A percentile compares a stretch with the other conserved stretches of the same genome.
Conservation (phyloP, 2,888 invertebrate species). For the Perizoma flavofasciatum region DNA sequence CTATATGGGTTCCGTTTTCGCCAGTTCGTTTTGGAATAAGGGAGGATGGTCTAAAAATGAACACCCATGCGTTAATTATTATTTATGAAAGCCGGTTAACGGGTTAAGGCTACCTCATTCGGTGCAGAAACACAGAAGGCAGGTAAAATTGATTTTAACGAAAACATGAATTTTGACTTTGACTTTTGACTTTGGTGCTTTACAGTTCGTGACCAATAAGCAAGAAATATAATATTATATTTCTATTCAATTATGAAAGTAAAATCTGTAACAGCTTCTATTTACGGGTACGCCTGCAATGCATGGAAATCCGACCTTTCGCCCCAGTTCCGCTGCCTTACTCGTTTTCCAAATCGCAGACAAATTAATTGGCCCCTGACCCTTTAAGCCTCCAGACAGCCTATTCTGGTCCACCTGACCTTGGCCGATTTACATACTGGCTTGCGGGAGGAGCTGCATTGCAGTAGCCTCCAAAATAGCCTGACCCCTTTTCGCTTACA, state of each 20-base stretch:
- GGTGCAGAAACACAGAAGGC: too few relatives aligned
- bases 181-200: not conserved
- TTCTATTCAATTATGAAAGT: not conserved
- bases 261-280: not conserved
- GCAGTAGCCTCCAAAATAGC: conserved; percentile 46
- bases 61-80: not conserved
- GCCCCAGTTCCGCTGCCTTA: conserved; percentile 16
- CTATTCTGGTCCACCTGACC: conserved; percentile 52
- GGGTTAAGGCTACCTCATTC: too few relatives aligned
- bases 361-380: conserved; percentile 32
- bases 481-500: conserved; percentile 40
- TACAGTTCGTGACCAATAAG: not conserved
- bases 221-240: too few relatives aligned
- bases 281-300: conserved; percentile 13
- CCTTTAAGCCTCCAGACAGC: conserved; percentile 30
- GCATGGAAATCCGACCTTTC: conserved; percentile 1
- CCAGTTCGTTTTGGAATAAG: not conserved
- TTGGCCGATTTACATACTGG: conserved; percentile 61
- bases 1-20: too few relatives aligned
- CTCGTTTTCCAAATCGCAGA: conserved; percentile 20
- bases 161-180: too few relatives aligned
- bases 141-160: too few relatives aligned
- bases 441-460: conserved; percentile 61
- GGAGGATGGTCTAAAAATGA: not conserved
- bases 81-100: too few relatives aligned